Conservation (phyloP, 2,113 vertebrate genomes). For the Ceratotherium simum region DNA sequence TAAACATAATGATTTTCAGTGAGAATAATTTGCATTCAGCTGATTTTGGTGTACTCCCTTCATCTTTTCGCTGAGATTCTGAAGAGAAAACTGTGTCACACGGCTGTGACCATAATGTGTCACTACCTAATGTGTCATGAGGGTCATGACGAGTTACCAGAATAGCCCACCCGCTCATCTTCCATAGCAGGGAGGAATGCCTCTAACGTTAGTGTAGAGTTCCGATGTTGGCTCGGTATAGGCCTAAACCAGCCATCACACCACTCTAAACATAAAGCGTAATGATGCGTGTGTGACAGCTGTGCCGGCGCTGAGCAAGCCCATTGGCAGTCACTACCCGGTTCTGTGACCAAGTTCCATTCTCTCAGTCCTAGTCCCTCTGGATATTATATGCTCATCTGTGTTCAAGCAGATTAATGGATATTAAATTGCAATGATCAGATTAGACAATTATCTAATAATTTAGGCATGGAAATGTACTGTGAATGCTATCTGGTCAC, state of each 20-base stretch:
- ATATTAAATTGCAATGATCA: constrained; percentile 56
- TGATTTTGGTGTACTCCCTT: constrained; percentile 37
- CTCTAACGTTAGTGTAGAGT: constrained; percentile 49
- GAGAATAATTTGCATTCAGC: constrained; percentile 66
- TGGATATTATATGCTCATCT: constrained; percentile 48
- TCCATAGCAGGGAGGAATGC: constrained; percentile 27
- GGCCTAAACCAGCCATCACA: constrained; percentile 36
- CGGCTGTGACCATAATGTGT: background rate
- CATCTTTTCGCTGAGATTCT: constrained; percentile 27
- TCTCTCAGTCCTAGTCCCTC: constrained; percentile 31
- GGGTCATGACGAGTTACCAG: background rate
- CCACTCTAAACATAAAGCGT: constrained; percentile 60
- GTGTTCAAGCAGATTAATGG: constrained; percentile 56
- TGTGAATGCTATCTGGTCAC: constrained; percentile 48
- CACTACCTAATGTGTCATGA: background rate
- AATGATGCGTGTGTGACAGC: constrained; percentile 56
- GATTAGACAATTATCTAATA: constrained; percentile 47
- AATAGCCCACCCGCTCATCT: background rate
- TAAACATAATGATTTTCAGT: constrained; percentile 72
- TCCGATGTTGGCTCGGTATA: constrained; percentile 51
- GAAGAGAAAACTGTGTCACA: background rate
- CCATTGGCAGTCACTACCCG: constrained; percentile 38
- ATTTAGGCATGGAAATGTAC: constrained; percentile 43
- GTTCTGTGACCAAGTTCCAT: constrained; percentile 59
- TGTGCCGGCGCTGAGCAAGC: background rate